Conservation (phyloP, 2,113 vertebrate species). For the Rattus rattus region DNA sequence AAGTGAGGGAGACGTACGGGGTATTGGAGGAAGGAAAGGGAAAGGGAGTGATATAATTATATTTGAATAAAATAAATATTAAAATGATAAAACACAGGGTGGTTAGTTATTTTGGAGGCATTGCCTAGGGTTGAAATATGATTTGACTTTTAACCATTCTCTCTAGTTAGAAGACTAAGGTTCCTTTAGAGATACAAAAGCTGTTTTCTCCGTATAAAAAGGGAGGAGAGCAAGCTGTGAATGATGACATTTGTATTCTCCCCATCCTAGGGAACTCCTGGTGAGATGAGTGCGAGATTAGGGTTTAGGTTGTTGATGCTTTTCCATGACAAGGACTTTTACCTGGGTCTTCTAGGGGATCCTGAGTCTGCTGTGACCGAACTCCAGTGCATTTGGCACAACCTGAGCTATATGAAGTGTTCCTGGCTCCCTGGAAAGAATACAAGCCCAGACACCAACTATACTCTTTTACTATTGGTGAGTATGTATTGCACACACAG, state of each 20-base stretch:
- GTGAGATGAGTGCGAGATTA: background rate
- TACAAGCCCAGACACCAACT: slow-evolving; percentile 74
- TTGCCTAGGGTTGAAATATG: background rate
- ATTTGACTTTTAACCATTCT: slow-evolving; percentile 25
- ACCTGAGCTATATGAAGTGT: slow-evolving; percentile 79
- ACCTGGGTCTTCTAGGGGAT: slow-evolving; percentile 72
- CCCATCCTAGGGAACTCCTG: background rate
- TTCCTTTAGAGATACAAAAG: background rate
- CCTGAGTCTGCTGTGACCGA: slow-evolving; percentile 79
- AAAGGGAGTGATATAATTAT: background rate
- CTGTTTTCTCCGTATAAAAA: slow-evolving; percentile 9
- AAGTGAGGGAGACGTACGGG: too few species aligned
- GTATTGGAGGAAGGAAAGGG: background rate
- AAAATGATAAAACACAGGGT: background rate
- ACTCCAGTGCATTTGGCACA: slow-evolving; percentile 78
- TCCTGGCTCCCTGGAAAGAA: slow-evolving; percentile 80
- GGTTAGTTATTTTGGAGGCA: slow-evolving; percentile 25
- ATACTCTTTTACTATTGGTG: slow-evolving; percentile 83
- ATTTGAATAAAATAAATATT: background rate
- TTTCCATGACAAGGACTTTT: slow-evolving; percentile 21
- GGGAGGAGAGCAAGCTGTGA: slow-evolving; percentile 17
- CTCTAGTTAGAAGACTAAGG: slow-evolving; percentile 33
- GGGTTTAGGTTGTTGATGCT: background rate
- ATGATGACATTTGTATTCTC: slow-evolving; percentile 19
- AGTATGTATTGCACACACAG: slow-evolving; percentile 26